Percentiles rank a stretch among this genome's conserved stretches.
Evolutionary conservation across 1,140 invertebrate genomes (phyloP).

Genomic region (Orchestia grillus): DNA sequence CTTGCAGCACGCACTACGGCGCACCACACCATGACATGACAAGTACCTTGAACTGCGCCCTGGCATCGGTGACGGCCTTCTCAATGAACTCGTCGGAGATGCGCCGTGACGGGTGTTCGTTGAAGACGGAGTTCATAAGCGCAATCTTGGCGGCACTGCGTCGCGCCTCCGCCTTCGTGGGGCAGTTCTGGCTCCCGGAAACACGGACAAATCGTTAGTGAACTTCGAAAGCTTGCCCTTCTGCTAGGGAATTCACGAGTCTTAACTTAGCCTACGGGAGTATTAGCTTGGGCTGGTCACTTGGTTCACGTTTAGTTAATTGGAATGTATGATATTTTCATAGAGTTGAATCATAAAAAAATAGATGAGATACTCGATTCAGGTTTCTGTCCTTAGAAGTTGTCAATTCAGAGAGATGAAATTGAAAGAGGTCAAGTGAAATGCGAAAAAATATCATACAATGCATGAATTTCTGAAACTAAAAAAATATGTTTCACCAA

Average conservation of each 20-base stretch:
- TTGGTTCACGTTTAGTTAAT: too few relatives aligned
- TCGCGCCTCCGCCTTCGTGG: constrained; percentile 93
- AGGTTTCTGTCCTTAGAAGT: too few relatives aligned
- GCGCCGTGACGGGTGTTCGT: constrained; percentile 92
- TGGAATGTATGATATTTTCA: too few relatives aligned
- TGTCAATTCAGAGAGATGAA: too few relatives aligned
- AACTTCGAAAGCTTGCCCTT: background rate
- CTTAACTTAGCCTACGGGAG: too few relatives aligned
- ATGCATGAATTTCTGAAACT: too few relatives aligned
- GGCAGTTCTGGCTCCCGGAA: constrained; percentile 81
- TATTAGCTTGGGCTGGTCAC: too few relatives aligned
- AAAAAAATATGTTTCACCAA: too few relatives aligned
- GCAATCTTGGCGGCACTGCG: constrained; percentile 95
- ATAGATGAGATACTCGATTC: too few relatives aligned
- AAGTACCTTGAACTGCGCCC: constrained; percentile 76
- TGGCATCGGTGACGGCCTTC: constrained; percentile 90
- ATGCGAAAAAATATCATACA: too few relatives aligned
- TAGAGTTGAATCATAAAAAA: too few relatives aligned
- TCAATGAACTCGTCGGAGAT: constrained; percentile 96
- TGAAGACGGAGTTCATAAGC: constrained; percentile 96
- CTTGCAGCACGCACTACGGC: background rate
- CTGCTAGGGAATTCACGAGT: background rate
- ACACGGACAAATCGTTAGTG: background rate
- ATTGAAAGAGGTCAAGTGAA: too few relatives aligned
- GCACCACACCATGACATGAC: background rate